phyloP scores from a whole-genome alignment of 1,140 invertebrate species.

The Atta texana region DNA sequence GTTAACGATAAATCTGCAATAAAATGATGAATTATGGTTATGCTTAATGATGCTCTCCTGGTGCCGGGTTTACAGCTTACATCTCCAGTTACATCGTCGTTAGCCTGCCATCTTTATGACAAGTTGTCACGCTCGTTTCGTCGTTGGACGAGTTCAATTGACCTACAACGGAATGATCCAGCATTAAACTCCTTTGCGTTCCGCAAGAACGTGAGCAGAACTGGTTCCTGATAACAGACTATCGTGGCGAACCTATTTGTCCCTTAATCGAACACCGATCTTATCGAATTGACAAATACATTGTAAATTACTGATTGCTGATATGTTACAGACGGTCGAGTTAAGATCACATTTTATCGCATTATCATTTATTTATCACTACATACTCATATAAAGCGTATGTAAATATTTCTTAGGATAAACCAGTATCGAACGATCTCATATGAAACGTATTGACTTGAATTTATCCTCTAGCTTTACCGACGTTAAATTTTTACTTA shows the following conservation, averaged over 20 bases:
- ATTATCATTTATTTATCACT: constrained; percentile 1
- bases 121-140: constrained; percentile 56
- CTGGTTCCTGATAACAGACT: constrained; percentile 36
- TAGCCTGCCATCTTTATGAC: constrained; percentile 49
- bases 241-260: not conserved
- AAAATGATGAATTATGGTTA: constrained; percentile 23
- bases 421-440: not conserved
- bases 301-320: not conserved
- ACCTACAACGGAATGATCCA: not conserved
- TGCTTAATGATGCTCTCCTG: not conserved
- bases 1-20: constrained; percentile 3
- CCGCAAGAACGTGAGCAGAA: constrained; percentile 6
- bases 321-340: not conserved
- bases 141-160: constrained; percentile 2
- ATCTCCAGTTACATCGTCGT: constrained; percentile 50
- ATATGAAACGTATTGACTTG: not conserved
- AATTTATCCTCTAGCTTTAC: constrained; percentile 10
- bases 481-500: not conserved
- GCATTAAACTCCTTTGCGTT: constrained; percentile 21
- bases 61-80: constrained; percentile 38
- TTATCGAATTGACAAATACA: constrained; percentile 24
- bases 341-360: constrained; percentile 13
- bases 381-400: not conserved
- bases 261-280: not conserved
- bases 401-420: constrained; percentile 1